phyloP scores from a whole-genome alignment of 2,113 vertebrate species.

The Danionella cerebrum region DNA sequence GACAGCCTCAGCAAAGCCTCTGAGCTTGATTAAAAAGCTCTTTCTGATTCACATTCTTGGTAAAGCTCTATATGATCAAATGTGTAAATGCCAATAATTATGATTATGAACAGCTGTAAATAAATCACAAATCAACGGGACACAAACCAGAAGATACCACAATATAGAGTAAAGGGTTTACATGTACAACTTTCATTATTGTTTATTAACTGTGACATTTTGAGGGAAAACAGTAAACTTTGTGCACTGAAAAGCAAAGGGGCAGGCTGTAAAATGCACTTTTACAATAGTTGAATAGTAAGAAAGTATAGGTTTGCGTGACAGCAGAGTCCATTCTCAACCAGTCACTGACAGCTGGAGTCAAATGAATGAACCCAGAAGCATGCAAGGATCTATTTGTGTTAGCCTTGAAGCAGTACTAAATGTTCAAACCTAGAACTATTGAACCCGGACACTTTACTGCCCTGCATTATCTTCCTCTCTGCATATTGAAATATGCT shows the following conservation, averaged over 20 bases:
- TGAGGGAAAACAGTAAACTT: too few species aligned
- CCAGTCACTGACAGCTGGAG: slow-evolving; percentile 3
- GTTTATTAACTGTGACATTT: too few species aligned
- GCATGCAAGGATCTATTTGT: background rate
- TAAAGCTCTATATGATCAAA: background rate
- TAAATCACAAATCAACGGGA: background rate
- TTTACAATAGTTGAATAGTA: background rate
- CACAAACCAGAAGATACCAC: too few species aligned
- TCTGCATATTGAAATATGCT: slow-evolving; percentile 14
- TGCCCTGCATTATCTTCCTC: background rate
- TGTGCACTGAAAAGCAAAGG: too few species aligned
- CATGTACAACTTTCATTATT: background rate
- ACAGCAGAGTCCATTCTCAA: background rate
- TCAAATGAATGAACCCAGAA: slow-evolving; percentile 15
- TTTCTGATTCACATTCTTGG: background rate
- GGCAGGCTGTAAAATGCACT: background rate
- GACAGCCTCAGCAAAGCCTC: background rate
- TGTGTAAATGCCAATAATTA: background rate
- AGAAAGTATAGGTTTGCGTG: background rate
- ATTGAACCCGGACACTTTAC: background rate
- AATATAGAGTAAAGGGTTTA: too few species aligned
- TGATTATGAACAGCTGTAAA: background rate
- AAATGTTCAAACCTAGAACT: background rate
- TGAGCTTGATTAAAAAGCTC: slow-evolving; percentile 12
- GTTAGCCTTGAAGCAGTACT: background rate